Conservation (phyloP, 2,888 invertebrate species). For the Coremacera marginata region DNA sequence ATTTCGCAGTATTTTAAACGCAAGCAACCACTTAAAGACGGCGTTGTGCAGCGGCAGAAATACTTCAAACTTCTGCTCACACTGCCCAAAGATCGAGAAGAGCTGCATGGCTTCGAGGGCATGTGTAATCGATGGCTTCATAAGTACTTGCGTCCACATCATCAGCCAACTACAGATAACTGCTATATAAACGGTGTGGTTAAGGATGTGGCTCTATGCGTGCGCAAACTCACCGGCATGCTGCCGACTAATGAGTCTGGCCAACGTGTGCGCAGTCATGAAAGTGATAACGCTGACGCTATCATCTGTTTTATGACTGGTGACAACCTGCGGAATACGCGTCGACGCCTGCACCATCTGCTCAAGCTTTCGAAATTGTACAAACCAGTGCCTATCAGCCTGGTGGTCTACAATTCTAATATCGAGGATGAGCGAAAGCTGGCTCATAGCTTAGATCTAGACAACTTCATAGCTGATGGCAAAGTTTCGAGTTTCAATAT, state of each 20-base stretch:
- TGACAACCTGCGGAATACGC: slow-evolving; percentile 49
- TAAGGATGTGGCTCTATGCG: slow-evolving; percentile 60
- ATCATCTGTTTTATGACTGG: slow-evolving; percentile 59
- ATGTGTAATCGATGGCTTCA: slow-evolving; percentile 59
- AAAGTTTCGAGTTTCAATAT: slow-evolving; percentile 65
- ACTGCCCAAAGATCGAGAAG: slow-evolving; percentile 56
- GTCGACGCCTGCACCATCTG: slow-evolving; percentile 58
- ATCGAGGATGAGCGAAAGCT: slow-evolving; percentile 40
- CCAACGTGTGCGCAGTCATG: slow-evolving; percentile 44
- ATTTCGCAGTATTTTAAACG: slow-evolving; percentile 47
- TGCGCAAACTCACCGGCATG: slow-evolving; percentile 61
- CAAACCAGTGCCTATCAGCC: slow-evolving; percentile 56
- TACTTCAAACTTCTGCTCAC: slow-evolving; percentile 63
- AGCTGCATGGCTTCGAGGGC: slow-evolving; percentile 58
- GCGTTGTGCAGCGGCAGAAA: slow-evolving; percentile 53
- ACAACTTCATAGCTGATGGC: slow-evolving; percentile 67
- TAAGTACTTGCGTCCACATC: slow-evolving; percentile 44
- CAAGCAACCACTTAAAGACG: slow-evolving; percentile 44
- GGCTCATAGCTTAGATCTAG: slow-evolving; percentile 47
- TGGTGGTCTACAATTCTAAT: slow-evolving; percentile 55
- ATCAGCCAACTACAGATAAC: not conserved
- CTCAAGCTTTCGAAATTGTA: slow-evolving; percentile 52
- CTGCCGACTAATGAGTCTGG: slow-evolving; percentile 59
- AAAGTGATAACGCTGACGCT: slow-evolving; percentile 59
- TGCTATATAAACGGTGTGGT: slow-evolving; percentile 56